Percentiles rank a stretch among this genome's conserved stretches.
These are phyloP conservation scores for Caenorhabditis virilis DNA, from an alignment of 2,888 invertebrate genomes.

Conservation along the genomic window DNA sequence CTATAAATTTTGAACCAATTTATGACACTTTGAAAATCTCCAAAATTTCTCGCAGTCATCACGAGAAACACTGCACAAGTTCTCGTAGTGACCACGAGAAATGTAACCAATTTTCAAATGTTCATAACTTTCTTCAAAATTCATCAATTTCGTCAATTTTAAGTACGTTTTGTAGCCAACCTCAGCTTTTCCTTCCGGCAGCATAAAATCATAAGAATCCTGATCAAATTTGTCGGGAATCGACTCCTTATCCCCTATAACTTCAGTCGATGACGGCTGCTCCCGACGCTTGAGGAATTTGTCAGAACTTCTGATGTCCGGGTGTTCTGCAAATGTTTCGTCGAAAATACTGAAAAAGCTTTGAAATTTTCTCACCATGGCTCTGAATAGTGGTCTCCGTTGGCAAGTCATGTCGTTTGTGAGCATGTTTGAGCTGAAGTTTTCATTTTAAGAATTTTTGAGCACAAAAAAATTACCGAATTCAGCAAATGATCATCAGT, in stretches of 20 bases:
- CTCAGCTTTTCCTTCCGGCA: slow-evolving; percentile 51
- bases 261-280: slow-evolving; percentile 23
- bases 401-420: slow-evolving; percentile 27
- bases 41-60: no score
- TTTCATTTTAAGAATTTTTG: background rate
- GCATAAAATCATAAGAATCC: slow-evolving; percentile 54
- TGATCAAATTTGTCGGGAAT: slow-evolving; percentile 51
- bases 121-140: no score
- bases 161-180: slow-evolving; percentile 6
- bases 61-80: no score
- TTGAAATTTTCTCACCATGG: background rate
- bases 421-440: slow-evolving; percentile 28
- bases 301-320: slow-evolving; percentile 12
- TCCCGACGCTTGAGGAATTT: slow-evolving; percentile 9
- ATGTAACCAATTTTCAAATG: no score
- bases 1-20: no score
- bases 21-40: no score
- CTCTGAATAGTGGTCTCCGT: slow-evolving; percentile 26
- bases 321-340: slow-evolving; percentile 13
- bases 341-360: background rate
- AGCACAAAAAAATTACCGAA: background rate
- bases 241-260: slow-evolving; percentile 10
- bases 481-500: background rate
- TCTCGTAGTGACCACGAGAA: no score
- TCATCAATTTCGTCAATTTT: background rate